Base-by-base conservation (phyloP, 2,888 invertebrate genomes). In the Drepanosiphum platanoidis region DNA sequence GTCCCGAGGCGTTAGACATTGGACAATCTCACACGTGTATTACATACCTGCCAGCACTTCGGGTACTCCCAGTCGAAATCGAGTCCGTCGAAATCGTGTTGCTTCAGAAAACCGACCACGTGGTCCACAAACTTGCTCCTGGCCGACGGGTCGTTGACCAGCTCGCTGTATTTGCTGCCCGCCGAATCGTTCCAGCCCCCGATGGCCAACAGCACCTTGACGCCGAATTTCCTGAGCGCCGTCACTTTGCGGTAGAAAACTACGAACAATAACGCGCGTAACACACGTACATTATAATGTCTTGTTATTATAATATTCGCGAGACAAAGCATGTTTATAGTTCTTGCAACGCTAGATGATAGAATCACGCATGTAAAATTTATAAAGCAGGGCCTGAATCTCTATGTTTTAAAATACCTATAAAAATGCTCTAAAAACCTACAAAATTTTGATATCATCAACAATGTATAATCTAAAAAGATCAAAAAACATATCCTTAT, bases 151-250 rank as follows among this genome's bases (percentile, higher is more conserved):
- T 92, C 94, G 89, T 95, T 94, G 0, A 95, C 96, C 52, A 97
- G 90, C 70, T 94, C 92, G 1, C 96, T 95, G 90, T 97, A 97
- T 89, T 97, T 97, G 89, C 95, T 95, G 5, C 96, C 96, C 0
- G 94, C 95, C 0, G 96, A 97, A 90, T 97, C 97, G 89, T 96
- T 97, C 97, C 97, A 97, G 0, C 97, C 98, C 9, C 98, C 98
- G 86, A 98, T 93, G 0, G 97, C 97, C 3, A 98, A 91, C 0
- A 96, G 77, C 32, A 88, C 88, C 86, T 88, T 88, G 46, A 88
- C 86, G 11, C 88, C 88, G 34, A 70, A 77, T 71, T 87, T 88
- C 87, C 94, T 95, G 42, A 94, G 91, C 0, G 93, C 93, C 0
- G 94, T 93, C 4, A 97, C 95, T 89, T 96, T 94, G 88, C 95